Percentiles rank a stretch among this genome's conserved stretches.
Conservation (phyloP, 2,113 vertebrate genomes). For the Callospermophilus lateralis region DNA sequence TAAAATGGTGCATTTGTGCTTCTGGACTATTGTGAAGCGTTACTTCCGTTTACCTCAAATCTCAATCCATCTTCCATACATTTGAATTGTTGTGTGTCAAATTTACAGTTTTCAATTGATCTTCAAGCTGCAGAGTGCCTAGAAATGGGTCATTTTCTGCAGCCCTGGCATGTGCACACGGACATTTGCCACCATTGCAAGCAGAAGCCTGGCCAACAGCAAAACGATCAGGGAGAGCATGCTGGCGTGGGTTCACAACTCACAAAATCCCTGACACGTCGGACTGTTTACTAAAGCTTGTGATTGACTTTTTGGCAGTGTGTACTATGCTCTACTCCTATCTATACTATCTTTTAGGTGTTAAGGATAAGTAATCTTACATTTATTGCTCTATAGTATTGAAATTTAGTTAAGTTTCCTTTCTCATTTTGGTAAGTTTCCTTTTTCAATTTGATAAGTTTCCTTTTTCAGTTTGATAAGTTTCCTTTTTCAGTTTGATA, state of each 20-base stretch:
- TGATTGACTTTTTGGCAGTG: constrained; percentile 70
- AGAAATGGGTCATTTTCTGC: constrained; percentile 47
- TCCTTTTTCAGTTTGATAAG: constrained; percentile 38
- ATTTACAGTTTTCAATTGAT: constrained; percentile 52
- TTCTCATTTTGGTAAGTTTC: constrained; percentile 57
- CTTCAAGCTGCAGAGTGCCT: constrained; percentile 67
- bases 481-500: not conserved
- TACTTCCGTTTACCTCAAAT: constrained; percentile 77
- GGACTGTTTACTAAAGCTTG: constrained; percentile 63
- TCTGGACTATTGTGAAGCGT: constrained; percentile 78
- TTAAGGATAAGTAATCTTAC: constrained; percentile 76
- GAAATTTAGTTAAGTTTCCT: constrained; percentile 54
- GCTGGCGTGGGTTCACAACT: not conserved
- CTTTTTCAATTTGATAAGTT: constrained; percentile 58
- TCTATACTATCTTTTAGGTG: constrained; percentile 71
- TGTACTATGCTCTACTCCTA: constrained; percentile 66
- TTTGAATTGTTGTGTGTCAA: constrained; percentile 70
- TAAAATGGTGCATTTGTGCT: constrained; percentile 82
- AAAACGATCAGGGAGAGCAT: not conserved
- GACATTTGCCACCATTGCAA: constrained; percentile 74
- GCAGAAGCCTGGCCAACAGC: not conserved
- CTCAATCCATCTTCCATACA: constrained; percentile 65
- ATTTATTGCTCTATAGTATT: constrained; percentile 51
- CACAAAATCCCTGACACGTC: not conserved
- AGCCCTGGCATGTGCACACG: constrained; percentile 58